Evolutionary conservation across 2,113 vertebrate species (phyloP).

Genomic region (Gnathonemus longibarbis): DNA sequence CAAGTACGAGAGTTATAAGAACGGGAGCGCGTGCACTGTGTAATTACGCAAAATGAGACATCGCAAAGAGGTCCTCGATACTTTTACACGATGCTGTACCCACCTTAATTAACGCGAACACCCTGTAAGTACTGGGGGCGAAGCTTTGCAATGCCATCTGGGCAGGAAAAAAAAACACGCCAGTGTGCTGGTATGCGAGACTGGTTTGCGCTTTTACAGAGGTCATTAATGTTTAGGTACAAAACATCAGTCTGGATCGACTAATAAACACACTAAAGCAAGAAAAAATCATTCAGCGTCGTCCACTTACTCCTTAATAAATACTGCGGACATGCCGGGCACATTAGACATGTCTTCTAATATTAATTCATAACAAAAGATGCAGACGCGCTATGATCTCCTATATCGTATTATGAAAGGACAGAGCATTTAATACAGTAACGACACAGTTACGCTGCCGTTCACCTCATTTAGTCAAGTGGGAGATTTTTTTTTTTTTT

Average conservation of each 20-base stretch:
- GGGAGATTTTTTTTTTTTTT: neutral
- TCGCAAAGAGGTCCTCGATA: neutral
- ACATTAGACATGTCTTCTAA: neutral
- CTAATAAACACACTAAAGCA: neutral
- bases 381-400: neutral
- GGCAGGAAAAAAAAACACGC: neutral
- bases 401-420: neutral
- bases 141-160: neutral
- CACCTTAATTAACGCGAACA: slow-evolving; percentile 1
- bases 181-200: slow-evolving; percentile 6
- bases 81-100: neutral
- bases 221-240: neutral
- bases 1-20: neutral
- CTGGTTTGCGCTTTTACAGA: neutral
- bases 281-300: neutral
- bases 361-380: neutral
- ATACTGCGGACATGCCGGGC: neutral
- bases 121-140: neutral
- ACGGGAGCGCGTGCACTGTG: neutral
- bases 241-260: neutral
- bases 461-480: neutral
- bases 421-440: neutral
- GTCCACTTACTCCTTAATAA: neutral
- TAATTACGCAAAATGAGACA: neutral
- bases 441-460: neutral